Base-by-base conservation (phyloP, 2,888 invertebrate species). In the Notocelia uddmanniana region DNA sequence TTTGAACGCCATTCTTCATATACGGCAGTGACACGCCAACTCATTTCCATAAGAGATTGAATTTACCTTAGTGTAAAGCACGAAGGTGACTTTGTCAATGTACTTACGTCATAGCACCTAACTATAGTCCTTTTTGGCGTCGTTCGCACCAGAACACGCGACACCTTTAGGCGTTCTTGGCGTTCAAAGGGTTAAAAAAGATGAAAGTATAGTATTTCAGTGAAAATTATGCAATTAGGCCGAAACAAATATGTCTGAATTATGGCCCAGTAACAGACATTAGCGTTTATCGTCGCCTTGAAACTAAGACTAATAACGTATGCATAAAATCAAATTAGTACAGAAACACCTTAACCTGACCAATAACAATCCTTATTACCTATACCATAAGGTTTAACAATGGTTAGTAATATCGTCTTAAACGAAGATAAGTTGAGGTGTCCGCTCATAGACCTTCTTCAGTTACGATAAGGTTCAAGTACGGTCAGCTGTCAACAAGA, bases 311-410 rank as follows among this genome's bases (percentile, higher is more conserved):
- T 15, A 63, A 62, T 63, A 34, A 19, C 19, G 41, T n/a, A 23
- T 19, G 52, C 62, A 37, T 66, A 66, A 58, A 70, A 31, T 48
- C n/a, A 26, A 18, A 63, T 64, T 37, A 50, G 34, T 48, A 57
- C 37, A 37, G 2, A 26, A 11, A 34, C 34, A 34, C 2, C 34
- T 10, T 10, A 1, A 37, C 15, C 5, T 41, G 41, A 41, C 41
- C 41, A 41, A 41, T 41, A 41, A 15, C 0, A 15, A 5, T 41
- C 13, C 15, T 41, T 41, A 41, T 41, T n/a, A 5, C 41, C 41
- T 15, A 15, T 41, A 15, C 5, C 13, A 41, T 41, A 41, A 41
- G 37, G 13, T 41, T 13, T 3, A 41, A 1, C 0, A 41, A 41
- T 13, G 13, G 3, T 3, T 2, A 13, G 37, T 13, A 3, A 3